phyloP scores from a whole-genome alignment of 2,797 vertebrate genomes.

The Moxostoma hubbsi region DNA sequence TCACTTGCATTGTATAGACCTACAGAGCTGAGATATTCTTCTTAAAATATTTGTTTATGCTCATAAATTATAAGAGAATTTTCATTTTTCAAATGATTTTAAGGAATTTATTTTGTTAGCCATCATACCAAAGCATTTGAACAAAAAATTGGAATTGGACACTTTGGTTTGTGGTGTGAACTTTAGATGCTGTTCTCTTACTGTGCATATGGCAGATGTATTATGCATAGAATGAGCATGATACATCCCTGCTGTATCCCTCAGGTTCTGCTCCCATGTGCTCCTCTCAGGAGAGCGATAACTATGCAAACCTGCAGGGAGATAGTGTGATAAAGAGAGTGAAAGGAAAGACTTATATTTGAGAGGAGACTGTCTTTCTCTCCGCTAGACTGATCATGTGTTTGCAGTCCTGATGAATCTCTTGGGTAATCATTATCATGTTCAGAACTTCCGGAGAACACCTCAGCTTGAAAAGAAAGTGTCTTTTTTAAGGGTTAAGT shows the following conservation, averaged over 20 bases:
- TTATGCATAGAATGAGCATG: neutral
- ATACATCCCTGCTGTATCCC: neutral
- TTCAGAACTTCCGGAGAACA: neutral
- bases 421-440: constrained; percentile 3
- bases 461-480: too few species aligned
- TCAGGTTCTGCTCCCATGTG: neutral
- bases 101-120: too few species aligned
- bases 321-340: neutral
- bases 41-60: too few species aligned
- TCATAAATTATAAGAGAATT: too few species aligned
- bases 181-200: neutral
- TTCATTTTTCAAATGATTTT: too few species aligned
- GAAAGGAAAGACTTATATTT: neutral
- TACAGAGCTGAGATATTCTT: too few species aligned
- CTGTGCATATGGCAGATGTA: neutral
- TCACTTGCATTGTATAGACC: too few species aligned
- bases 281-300: neutral
- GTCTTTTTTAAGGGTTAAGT: too few species aligned
- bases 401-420: constrained; percentile 18
- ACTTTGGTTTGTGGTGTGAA: neutral
- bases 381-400: constrained; percentile 62
- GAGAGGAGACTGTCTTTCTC: neutral
- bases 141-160: too few species aligned
- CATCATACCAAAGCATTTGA: too few species aligned
- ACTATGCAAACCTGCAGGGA: constrained; percentile 5